Conservation (phyloP, 2,113 vertebrate species). For the Rhineura floridana region DNA sequence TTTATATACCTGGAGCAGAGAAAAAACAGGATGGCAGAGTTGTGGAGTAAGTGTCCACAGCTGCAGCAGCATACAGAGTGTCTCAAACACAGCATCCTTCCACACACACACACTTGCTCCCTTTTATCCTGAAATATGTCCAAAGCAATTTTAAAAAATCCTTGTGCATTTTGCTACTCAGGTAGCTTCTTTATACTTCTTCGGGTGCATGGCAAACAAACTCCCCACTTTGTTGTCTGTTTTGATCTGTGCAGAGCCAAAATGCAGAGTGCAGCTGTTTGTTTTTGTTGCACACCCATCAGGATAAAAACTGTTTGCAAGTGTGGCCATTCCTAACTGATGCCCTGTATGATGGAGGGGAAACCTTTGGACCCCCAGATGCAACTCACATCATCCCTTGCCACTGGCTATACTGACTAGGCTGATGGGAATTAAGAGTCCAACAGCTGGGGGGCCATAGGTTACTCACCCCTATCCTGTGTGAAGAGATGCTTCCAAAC, state of each 20-base stretch:
- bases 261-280: not conserved
- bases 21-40: no score
- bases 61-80: no score
- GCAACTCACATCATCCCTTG: no score
- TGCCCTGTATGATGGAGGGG: not conserved
- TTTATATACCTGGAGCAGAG: no score
- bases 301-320: not conserved
- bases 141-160: not conserved
- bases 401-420: no score
- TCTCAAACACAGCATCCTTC: no score
- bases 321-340: not conserved
- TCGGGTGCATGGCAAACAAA: not conserved
- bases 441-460: no score
- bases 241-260: not conserved
- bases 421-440: no score
- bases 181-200: not conserved
- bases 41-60: no score
- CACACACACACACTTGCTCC: no score
- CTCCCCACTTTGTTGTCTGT: not conserved
- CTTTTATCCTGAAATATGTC: not conserved
- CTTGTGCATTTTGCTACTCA: not conserved
- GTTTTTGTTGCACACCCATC: not conserved
- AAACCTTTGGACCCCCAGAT: no score
- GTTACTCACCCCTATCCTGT: not conserved
- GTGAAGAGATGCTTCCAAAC: not conserved